Base-by-base conservation (phyloP, 2,113 vertebrate genomes). In the Brachypodius melanocephalos region DNA sequence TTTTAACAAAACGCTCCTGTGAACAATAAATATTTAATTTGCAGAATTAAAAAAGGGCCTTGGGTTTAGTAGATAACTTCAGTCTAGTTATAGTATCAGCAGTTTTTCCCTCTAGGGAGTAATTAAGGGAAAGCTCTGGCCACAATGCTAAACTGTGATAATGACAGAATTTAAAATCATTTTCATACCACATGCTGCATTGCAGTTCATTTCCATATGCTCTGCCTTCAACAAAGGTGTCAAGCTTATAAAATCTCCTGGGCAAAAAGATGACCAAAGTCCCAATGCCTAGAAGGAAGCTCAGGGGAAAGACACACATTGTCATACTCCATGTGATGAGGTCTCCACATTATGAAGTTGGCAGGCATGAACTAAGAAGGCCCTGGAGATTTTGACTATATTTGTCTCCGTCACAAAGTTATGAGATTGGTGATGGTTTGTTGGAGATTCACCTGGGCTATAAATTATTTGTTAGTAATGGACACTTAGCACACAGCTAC, bases 181-280 rank as follows among this genome's bases (percentile, higher is more conserved):
- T 95, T 97, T 90, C 73, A 54, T 84, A 90, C 66, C 79, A 71
- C 85, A 84, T 82, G 66, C 82, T 93, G 85, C 88, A 85, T 16
- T 96, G 92, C 88, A 80, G 85, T 54, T 95, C 79, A 96, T 97
- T 97, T 97, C 92, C 92, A 95, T 96, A 95, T 62, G 40, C 80
- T 91, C 66, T 95, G 67, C 80, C 62, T 95, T 76, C 94, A 89
- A 52, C 3, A 0, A 91, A 94, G 78, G 93, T 94, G 79, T 92
- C 95, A 94, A 54, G 17, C 31, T 85, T 55, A n/a, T 22, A 61
- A 77, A 55, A 5, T 94, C 89, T 97, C 91, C 81, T 45, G 85
- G 67, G 89, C 28, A 89, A 93, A 88, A 90, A 29, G 34, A 80
- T 88, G 93, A 79, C 85, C 65, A 0, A 91, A 94, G 55, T 68